phyloP scores from a whole-genome alignment of 2,888 invertebrate genomes.

The Drosophila buzzatii region DNA sequence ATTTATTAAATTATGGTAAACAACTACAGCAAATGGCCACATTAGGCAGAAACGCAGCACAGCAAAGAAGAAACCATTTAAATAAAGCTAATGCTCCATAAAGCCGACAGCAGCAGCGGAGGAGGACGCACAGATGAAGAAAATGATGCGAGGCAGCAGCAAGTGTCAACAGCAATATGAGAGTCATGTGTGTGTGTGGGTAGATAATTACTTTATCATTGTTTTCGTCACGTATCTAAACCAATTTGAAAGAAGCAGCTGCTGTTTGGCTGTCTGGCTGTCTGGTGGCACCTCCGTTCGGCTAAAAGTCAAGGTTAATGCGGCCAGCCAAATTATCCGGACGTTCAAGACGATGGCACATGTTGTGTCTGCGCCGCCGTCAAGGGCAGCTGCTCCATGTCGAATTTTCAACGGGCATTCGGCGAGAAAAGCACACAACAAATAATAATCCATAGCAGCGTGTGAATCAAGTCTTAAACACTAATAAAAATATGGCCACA shows the following conservation, averaged over 20 bases:
- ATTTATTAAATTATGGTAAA: conserved; percentile 46
- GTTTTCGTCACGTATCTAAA: conserved; percentile 69
- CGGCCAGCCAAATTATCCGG: conserved; percentile 45
- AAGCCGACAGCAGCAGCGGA: conserved; percentile 43
- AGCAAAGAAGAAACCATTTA: conserved; percentile 30
- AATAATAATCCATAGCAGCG: conserved; percentile 37
- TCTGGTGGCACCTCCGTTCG: conserved; percentile 25
- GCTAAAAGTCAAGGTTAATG: conserved; percentile 74
- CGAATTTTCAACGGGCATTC: conserved; percentile 28
- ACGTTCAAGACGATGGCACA: conserved; percentile 44
- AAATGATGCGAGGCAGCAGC: conserved; percentile 16
- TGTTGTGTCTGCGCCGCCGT: conserved; percentile 26
- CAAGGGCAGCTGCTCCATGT: conserved; percentile 42
- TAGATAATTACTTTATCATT: conserved; percentile 70
- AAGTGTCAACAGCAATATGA: conserved; percentile 48
- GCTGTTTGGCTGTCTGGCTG: background rate
- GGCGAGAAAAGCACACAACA: conserved; percentile 21
- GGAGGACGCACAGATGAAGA: conserved; percentile 10
- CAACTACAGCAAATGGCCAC: conserved; percentile 6
- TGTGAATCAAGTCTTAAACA: conserved; percentile 45
- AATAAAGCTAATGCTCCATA: conserved; percentile 35
- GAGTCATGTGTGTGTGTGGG: conserved; percentile 10
- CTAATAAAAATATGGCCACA: conserved; percentile 42
- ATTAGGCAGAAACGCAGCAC: conserved; percentile 25
- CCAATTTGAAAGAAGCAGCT: conserved; percentile 50